A percentile compares a stretch with the other conserved stretches of the same genome.
These are phyloP conservation scores for Leucoraja erinaceus DNA, from an alignment of 2,113 vertebrate species.

Conservation along the genomic window DNA sequence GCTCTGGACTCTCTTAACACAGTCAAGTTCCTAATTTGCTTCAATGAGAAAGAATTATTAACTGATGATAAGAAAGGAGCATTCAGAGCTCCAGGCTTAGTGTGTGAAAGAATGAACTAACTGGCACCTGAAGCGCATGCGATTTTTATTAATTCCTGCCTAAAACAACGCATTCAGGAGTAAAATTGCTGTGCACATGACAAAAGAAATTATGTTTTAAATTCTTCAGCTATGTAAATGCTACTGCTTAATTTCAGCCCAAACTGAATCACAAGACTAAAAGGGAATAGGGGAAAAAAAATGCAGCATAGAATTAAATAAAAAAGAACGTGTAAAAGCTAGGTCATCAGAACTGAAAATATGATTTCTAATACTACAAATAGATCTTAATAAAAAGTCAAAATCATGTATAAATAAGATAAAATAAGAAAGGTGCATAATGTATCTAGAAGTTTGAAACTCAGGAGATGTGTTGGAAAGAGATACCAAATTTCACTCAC, in stretches of 20 bases:
- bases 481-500: background rate
- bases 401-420: conserved; percentile 11
- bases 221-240: conserved; percentile 58
- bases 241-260: conserved; percentile 55
- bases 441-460: background rate
- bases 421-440: background rate
- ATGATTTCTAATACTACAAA: conserved; percentile 1
- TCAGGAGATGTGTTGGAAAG: background rate
- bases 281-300: conserved; percentile 37
- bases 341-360: conserved; percentile 13
- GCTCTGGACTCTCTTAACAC: conserved; percentile 88
- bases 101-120: conserved; percentile 61
- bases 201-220: conserved; percentile 73
- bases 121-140: conserved; percentile 79
- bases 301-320: background rate
- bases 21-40: conserved; percentile 97
- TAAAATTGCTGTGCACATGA: conserved; percentile 77
- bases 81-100: conserved; percentile 72
- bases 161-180: conserved; percentile 81
- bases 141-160: conserved; percentile 89
- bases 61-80: conserved; percentile 96
- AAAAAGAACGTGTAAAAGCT: conserved; percentile 27
- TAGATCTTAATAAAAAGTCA: background rate
- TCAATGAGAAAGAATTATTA: conserved; percentile 98
- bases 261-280: conserved; percentile 58